These are phyloP conservation scores for Hippasteria phrygiana DNA, from an alignment of 53 echinoderm and acorn worm genomes.

Conservation along the genomic window DNA sequence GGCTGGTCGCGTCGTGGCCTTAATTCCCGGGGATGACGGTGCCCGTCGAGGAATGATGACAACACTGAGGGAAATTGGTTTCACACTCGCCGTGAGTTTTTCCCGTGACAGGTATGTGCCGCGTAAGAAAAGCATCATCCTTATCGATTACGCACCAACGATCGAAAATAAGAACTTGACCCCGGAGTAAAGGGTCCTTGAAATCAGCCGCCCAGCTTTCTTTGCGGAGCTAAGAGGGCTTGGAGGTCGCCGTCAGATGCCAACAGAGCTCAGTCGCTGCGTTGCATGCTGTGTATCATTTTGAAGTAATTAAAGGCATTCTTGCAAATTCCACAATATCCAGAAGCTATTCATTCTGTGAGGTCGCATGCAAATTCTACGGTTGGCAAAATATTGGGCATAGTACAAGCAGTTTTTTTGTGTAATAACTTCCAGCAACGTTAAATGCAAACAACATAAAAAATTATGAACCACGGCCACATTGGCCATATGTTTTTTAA, in stretches of 20 bases:
- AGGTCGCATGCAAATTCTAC: too few relatives aligned
- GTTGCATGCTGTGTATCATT: neutral
- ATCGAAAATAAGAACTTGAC: slow-evolving; percentile 52
- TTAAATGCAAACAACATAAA: too few relatives aligned
- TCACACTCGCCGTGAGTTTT: slow-evolving; percentile 16
- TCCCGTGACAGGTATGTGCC: slow-evolving; percentile 9
- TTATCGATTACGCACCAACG: slow-evolving; percentile 20
- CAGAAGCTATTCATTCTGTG: too few relatives aligned
- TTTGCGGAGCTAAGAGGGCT: neutral
- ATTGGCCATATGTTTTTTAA: too few relatives aligned
- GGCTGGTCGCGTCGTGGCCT: neutral
- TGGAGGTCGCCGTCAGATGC: neutral
- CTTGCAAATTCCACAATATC: neutral
- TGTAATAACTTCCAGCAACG: too few relatives aligned
- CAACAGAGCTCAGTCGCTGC: neutral
- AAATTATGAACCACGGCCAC: too few relatives aligned
- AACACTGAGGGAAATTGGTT: slow-evolving; percentile 46
- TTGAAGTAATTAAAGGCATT: neutral
- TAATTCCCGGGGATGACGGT: slow-evolving; percentile 26
- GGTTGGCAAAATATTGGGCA: too few relatives aligned
- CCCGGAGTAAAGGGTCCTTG: slow-evolving; percentile 30
- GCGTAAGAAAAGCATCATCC: neutral
- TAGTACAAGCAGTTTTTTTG: too few relatives aligned
- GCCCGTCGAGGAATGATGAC: slow-evolving; percentile 19
- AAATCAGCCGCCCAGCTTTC: neutral